Base-by-base conservation (phyloP, 2,888 invertebrate genomes). In the Tetropium fuscum region DNA sequence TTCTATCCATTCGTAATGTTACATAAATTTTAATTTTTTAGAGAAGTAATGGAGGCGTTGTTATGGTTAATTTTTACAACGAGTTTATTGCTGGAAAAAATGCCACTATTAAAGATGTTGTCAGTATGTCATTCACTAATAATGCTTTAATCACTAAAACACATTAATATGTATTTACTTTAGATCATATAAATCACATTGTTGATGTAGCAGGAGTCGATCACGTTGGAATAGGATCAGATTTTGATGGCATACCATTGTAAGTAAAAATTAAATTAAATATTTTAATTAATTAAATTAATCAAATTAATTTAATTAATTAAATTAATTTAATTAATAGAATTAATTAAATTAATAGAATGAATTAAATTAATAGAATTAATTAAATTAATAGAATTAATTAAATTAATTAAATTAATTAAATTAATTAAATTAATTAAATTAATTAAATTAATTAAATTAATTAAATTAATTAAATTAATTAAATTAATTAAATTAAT, bases 31-130 rank as follows among this genome's bases (percentile, higher is more conserved):
- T 13, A 22, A 27, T 18, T 3, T 57, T 40, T 30, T 80, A 89
- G 88, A 86, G 86, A 82, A 79, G 82, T 63, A 91, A 90, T 68
- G 85, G 86, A 18, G 91, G 91, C 2, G 83, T 92, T 19, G 88
- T 91, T 1, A 92, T 91, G 91, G 88, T 91, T 6, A 91, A 90
- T 75, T 91, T 92, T 78, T 90, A 87, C 77, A 85, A 85, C 0
- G 81, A 81, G 47, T 91, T 88, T 75, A 84, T 91, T n/a, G 25
- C 16, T 11, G 83, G 80, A 73, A 59, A 55, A 71, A 27, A 73
- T 72, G 88, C 89, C 0, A 88, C 87, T 0, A 82, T 91, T n/a
- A 82, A 86, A 0, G 87, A 89, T 69, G 90, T 91, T 4, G 87
- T 88, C 63, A 88, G 91, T 51, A 51, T 18, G 27, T n/a, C n/a